Percentiles rank a stretch among this genome's conserved stretches.
Conservation (phyloP, 2,888 invertebrate genomes). For the Prosapia bicincta region DNA sequence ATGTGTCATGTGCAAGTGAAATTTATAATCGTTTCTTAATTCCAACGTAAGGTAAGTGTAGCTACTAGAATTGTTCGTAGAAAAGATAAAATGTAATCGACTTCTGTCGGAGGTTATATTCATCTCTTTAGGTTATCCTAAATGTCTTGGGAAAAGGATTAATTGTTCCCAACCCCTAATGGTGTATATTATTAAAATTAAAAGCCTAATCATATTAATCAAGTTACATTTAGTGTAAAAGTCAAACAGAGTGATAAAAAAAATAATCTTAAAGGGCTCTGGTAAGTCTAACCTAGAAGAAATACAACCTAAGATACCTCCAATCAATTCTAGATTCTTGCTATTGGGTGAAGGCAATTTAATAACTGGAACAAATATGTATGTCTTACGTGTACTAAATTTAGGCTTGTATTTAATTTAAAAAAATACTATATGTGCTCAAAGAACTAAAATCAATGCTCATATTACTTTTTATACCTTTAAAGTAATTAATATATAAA, state of each 20-base stretch:
- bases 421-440: too few species aligned
- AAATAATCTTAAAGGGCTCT: not conserved
- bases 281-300: not conserved
- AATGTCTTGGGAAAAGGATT: not conserved
- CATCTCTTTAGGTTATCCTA: not conserved
- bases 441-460: too few species aligned
- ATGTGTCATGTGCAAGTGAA: not conserved
- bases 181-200: not conserved
- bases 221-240: not conserved
- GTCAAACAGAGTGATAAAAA: too few species aligned
- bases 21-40: not conserved
- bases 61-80: not conserved
- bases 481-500: too few species aligned
- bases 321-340: constrained; percentile 2
- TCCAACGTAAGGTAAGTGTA: not conserved
- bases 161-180: not conserved
- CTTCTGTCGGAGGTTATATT: not conserved
- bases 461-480: too few species aligned
- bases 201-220: not conserved
- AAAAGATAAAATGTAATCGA: not conserved
- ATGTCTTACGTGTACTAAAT: not conserved
- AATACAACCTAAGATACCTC: not conserved
- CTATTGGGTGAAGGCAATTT: not conserved
- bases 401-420: too few species aligned
- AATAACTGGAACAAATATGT: not conserved